Evolutionary conservation across 64 coral and sea anemone genomes (phyloP), one percentile per base, ranked within the genome.

Genomic region (Porites australiensis): DNA sequence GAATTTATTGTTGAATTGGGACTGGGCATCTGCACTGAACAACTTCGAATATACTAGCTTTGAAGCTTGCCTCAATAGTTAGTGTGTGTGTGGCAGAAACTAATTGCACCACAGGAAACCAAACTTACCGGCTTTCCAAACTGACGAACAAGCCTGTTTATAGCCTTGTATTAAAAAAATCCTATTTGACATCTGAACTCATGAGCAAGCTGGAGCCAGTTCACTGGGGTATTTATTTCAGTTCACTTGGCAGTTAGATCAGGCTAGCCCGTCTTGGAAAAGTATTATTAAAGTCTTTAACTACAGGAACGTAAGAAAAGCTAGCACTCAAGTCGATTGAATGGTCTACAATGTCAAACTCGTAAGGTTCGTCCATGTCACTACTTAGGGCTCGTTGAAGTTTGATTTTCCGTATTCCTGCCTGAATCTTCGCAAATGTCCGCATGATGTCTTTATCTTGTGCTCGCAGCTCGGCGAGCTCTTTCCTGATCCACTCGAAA

Each of bases 401-500:
- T 83, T 89, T 88, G 13, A 94, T 89, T 15, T 94, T 87, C 15
- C 92, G 22, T 81, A 94, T 94, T 75, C 86, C 92, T 3, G 92
- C 86, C 80, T 94, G 92, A 48, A 94, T 94, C 57, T 82, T 81
- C 3, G 84, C 64, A 82, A 94, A 94, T 87, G 88, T 82, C 37
- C 92, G 46, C 92, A 94, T 94, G 10, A 94, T 94, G 23, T 94
- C 92, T 58, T 94, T 94, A 75, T 94, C 92, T 89, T 94, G 92
- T 13, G 92, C 92, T 37, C 92, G 73, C 18, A 94, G 69, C 23
- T 94, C 92, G 8, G 75, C 77, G 6, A 94, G 73, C 82, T 94
- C 92, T 89, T 94, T 80, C 13, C 92, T 87, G 21, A 94, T 89
- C 92, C 92, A 94, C 46, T 94, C 77, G 58, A 94, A 94, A 50